These are phyloP conservation scores for Meliscaeva auricollis DNA, from an alignment of 2,888 invertebrate species.

Conservation along the genomic window DNA sequence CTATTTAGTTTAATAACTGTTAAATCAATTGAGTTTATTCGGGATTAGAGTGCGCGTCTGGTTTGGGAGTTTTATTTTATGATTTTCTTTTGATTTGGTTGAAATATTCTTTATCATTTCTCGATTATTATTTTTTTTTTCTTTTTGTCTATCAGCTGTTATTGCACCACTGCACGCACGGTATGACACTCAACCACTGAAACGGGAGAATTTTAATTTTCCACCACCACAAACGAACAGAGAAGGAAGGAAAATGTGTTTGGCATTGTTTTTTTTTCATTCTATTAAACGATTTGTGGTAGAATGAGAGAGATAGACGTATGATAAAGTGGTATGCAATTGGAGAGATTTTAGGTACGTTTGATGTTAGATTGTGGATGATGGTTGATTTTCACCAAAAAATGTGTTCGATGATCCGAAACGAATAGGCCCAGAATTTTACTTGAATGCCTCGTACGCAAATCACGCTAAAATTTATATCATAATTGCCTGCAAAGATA, in stretches of 20 bases:
- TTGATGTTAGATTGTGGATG: not conserved
- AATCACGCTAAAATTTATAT: no score
- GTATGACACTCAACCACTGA: constrained; percentile 76
- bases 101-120: constrained; percentile 1
- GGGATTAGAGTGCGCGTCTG: not conserved
- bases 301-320: constrained; percentile 18
- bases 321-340: not conserved
- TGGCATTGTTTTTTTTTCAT: not conserved
- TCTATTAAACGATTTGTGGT: not conserved
- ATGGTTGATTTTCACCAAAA: not conserved
- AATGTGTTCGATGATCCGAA: not conserved
- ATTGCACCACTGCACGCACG: constrained; percentile 73
- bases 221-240: not conserved
- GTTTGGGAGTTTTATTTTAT: not conserved
- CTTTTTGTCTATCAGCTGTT: constrained; percentile 54
- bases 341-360: constrained; percentile 22
- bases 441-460: no score
- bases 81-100: constrained; percentile 23
- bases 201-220: constrained; percentile 43
- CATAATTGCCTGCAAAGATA: no score
- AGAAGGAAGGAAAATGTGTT: constrained; percentile 52
- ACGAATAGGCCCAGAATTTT: not conserved
- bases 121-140: constrained; percentile 1
- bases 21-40: not conserved
- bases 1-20: not conserved